These are phyloP conservation scores for Dinoponera quadriceps DNA, from an alignment of 1,140 invertebrate species.

Conservation along the genomic window DNA sequence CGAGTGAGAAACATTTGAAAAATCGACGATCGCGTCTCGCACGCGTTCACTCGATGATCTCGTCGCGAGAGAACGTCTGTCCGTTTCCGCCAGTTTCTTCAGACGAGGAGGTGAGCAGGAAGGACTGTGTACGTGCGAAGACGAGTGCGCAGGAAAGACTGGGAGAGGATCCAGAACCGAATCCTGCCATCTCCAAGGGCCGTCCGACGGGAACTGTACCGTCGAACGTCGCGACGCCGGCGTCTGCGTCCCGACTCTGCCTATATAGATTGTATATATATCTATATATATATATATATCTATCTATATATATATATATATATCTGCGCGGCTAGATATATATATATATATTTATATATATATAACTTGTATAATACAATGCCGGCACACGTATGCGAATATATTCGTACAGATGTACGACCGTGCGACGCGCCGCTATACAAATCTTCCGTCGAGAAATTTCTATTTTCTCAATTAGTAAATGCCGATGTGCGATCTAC, in stretches of 20 bases:
- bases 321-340: slow-evolving; percentile 50
- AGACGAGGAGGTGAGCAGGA: slow-evolving; percentile 39
- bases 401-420: slow-evolving; percentile 57
- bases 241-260: slow-evolving; percentile 81
- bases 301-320: slow-evolving; percentile 29
- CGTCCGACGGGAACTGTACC: slow-evolving; percentile 84
- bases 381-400: slow-evolving; percentile 57
- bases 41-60: slow-evolving; percentile 21
- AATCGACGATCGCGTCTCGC: background rate
- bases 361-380: slow-evolving; percentile 67
- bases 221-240: slow-evolving; percentile 84
- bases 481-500: background rate
- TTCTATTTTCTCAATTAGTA: slow-evolving; percentile 33
- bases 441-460: slow-evolving; percentile 45
- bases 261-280: slow-evolving; percentile 63
- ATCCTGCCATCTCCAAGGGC: slow-evolving; percentile 82
- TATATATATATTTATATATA: slow-evolving; percentile 40
- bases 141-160: slow-evolving; percentile 79
- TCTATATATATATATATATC: slow-evolving; percentile 9
- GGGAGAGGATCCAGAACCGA: slow-evolving; percentile 73
- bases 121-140: slow-evolving; percentile 64
- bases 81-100: slow-evolving; percentile 27
- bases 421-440: slow-evolving; percentile 20
- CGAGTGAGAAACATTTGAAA: background rate
- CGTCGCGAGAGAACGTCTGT: too few relatives aligned